Evolutionary conservation across 1,140 invertebrate species (phyloP), one percentile per base, ranked within the genome.

Genomic region (Conus betulinus): DNA sequence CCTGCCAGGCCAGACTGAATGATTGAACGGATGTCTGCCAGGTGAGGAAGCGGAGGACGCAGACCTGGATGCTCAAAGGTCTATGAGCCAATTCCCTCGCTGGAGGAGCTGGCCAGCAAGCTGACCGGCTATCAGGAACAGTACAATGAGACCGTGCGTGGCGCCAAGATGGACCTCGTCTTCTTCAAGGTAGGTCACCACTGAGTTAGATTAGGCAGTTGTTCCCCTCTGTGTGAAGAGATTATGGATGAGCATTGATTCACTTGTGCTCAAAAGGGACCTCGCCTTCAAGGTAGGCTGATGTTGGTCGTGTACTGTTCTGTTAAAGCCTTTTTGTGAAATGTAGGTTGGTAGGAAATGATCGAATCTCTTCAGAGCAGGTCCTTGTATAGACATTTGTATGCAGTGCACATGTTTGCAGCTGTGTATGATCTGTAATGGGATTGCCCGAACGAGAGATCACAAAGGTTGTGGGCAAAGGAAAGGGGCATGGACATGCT

Each of bases 151-250:
- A 98, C 98, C 96, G 97, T 99, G 82, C 96, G 98, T 92, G 98
- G 98, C 4, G 97, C 97, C 88, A 98, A 98, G 85, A 99, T 99
- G 98, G 98, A 99, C 96, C 96, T 99, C 55, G 99, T 99, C n/a
- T 99, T 99, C 95, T 99, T 99, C 94, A 98, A 98, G 57, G 95
- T 95, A 89, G 67, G 17, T 52, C 63, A 83, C 74, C 39, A 39
- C 39, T 39, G 39, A 39, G 39, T 39, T 39, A 39, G 39, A 39
- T 39, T 3, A 39, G 3, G 0, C 3, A 39, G 39, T 39, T 39
- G 39, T 71, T 71, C 15, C 8, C 74, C 5, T 76, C 0, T 23
- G 0, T 76, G 74, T 76, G 11, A 27, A 23, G 27, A 25, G 11
- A 39, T 79, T 39, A 5, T 39, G 78, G 7, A 79, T 71, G 20